Conservation (phyloP, 2,888 invertebrate species). For the Ophion slaviceki region DNA sequence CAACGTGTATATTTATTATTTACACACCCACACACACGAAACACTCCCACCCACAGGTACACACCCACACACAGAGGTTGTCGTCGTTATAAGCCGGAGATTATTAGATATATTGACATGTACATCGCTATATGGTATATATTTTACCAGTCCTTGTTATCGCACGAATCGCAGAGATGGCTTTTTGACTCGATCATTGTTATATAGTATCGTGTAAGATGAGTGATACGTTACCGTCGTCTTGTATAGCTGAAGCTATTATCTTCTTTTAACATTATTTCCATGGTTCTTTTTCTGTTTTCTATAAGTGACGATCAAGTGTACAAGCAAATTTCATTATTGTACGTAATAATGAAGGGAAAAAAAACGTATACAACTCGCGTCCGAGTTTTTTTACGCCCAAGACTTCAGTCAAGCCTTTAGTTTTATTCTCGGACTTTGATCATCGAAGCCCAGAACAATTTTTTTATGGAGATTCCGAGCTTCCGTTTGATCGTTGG, state of each 20-base stretch:
- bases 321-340: conserved; percentile 66
- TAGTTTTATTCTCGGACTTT: neutral
- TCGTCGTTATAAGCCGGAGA: conserved; percentile 79
- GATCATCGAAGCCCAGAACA: neutral
- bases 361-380: conserved; percentile 12
- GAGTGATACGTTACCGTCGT: conserved; percentile 78
- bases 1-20: conserved; percentile 44
- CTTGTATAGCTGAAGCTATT: conserved; percentile 79
- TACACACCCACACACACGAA: conserved; percentile 18
- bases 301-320: conserved; percentile 74
- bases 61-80: conserved; percentile 26
- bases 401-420: neutral
- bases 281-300: conserved; percentile 23
- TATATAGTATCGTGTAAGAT: conserved; percentile 83
- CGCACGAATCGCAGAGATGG: conserved; percentile 79
- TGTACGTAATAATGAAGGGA: conserved; percentile 60
- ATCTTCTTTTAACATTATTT: conserved; percentile 74
- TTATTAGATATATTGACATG: conserved; percentile 81
- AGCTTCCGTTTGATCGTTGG: neutral
- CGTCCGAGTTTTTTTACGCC: neutral
- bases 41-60: neutral
- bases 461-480: neutral
- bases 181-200: conserved; percentile 82
- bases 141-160: conserved; percentile 82
- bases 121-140: conserved; percentile 81